Percentiles rank a stretch among this genome's conserved stretches.
These are phyloP conservation scores for Muscidifurax raptorellus DNA, from an alignment of 1,140 invertebrate genomes.

Conservation along the genomic window DNA sequence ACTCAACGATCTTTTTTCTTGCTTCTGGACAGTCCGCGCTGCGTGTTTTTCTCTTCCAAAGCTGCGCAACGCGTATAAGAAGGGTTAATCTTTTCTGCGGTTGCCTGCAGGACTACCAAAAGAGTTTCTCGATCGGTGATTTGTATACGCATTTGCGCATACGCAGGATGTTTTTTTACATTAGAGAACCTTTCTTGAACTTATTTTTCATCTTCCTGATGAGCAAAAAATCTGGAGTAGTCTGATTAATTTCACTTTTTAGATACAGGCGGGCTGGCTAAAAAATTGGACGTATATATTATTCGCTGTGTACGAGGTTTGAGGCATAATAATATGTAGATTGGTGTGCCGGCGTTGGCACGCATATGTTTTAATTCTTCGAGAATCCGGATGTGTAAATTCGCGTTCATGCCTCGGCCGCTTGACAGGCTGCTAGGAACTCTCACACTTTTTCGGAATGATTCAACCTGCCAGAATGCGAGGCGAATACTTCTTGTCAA, in stretches of 20 bases:
- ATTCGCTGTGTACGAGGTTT: too few species aligned
- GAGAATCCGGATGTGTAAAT: constrained; percentile 52
- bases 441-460: constrained; percentile 11
- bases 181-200: not conserved
- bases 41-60: not conserved
- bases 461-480: not conserved
- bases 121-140: too few species aligned
- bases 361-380: not conserved
- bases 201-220: not conserved
- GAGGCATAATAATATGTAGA: too few species aligned
- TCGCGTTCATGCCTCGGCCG: not conserved
- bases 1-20: not conserved
- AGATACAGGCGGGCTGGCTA: not conserved
- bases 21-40: not conserved
- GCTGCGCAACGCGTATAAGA: not conserved
- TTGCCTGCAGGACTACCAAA: not conserved
- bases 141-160: not conserved
- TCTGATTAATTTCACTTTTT: constrained; percentile 4
- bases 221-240: not conserved
- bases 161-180: not conserved
- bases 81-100: constrained; percentile 9
- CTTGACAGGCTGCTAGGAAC: not conserved
- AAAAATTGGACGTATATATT: not conserved
- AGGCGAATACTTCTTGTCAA: not conserved
- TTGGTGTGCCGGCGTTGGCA: not conserved